phyloP scores from a whole-genome alignment of 2,797 vertebrate genomes.

The Cuniculus paca region DNA sequence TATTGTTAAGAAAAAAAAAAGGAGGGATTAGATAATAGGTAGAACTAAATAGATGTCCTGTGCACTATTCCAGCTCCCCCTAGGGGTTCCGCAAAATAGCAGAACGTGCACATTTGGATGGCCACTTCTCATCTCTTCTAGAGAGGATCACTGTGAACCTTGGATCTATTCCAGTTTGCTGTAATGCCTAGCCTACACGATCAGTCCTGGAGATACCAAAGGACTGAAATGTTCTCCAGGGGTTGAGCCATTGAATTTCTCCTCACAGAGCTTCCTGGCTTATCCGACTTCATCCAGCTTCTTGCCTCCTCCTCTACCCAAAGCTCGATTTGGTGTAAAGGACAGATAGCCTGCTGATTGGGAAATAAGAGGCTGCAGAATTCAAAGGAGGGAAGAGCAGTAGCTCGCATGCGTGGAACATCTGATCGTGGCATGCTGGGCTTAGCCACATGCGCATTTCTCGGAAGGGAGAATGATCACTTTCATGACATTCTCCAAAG shows the following conservation, averaged over 20 bases:
- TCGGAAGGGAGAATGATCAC: background rate
- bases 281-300: background rate
- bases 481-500: background rate
- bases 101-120: background rate
- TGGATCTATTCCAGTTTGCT: background rate
- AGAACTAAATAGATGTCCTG: background rate
- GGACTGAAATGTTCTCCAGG: constrained; percentile 34
- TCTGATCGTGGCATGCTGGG: background rate
- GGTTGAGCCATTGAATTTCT: constrained; percentile 11
- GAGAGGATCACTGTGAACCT: background rate
- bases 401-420: background rate
- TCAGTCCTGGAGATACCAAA: background rate
- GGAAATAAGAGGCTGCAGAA: background rate
- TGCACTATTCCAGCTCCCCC: constrained; percentile 45
- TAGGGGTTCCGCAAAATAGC: constrained; percentile 3
- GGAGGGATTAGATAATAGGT: background rate
- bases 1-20: background rate
- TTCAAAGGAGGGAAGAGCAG: background rate
- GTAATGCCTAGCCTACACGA: background rate
- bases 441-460: background rate
- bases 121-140: background rate
- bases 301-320: background rate
- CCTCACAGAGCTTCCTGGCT: constrained; percentile 11
- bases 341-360: background rate
- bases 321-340: constrained; percentile 42